Conservation (phyloP, 2,888 invertebrate species). For the Drosophila helvetica region DNA sequence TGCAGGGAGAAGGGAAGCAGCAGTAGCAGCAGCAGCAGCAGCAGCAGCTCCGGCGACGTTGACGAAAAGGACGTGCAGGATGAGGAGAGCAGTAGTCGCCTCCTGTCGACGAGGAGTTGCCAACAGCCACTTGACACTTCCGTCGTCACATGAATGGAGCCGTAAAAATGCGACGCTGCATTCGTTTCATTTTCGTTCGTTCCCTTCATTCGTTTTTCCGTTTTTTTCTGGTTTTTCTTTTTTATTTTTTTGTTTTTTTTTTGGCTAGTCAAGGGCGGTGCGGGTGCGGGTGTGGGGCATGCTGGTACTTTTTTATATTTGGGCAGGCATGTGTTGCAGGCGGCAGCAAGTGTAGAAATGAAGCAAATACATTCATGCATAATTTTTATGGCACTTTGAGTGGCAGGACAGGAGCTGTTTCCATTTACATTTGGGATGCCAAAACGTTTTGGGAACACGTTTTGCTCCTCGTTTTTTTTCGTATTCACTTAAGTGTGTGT, state of each 20-base stretch:
- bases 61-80: slow-evolving; percentile 69
- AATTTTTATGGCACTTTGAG: slow-evolving; percentile 72
- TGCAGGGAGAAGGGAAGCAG: slow-evolving; percentile 41
- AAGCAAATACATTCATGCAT: slow-evolving; percentile 79
- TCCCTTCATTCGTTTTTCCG: slow-evolving; percentile 9
- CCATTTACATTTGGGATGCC: slow-evolving; percentile 67
- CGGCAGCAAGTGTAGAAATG: slow-evolving; percentile 42
- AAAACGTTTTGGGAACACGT: slow-evolving; percentile 76
- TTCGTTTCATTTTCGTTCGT: slow-evolving; percentile 45
- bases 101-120: slow-evolving; percentile 77
- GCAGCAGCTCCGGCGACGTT: slow-evolving; percentile 47
- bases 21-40: slow-evolving; percentile 1
- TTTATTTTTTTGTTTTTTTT: slow-evolving; percentile 38
- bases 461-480: slow-evolving; percentile 26
- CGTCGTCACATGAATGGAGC: slow-evolving; percentile 80
- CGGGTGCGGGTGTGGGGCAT: background rate
- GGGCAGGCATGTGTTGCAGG: slow-evolving; percentile 51
- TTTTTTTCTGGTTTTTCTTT: slow-evolving; percentile 29
- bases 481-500: slow-evolving; percentile 56
- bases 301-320: slow-evolving; percentile 65
- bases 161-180: slow-evolving; percentile 79
- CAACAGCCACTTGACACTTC: slow-evolving; percentile 80
- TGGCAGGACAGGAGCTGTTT: slow-evolving; percentile 45
- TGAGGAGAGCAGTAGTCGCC: slow-evolving; percentile 58
- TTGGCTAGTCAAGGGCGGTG: slow-evolving; percentile 62